A percentile compares a stretch with the other conserved stretches of the same genome.
Evolutionary conservation across 2,888 invertebrate species (phyloP).

Genomic region (Pediacus dermestoides): DNA sequence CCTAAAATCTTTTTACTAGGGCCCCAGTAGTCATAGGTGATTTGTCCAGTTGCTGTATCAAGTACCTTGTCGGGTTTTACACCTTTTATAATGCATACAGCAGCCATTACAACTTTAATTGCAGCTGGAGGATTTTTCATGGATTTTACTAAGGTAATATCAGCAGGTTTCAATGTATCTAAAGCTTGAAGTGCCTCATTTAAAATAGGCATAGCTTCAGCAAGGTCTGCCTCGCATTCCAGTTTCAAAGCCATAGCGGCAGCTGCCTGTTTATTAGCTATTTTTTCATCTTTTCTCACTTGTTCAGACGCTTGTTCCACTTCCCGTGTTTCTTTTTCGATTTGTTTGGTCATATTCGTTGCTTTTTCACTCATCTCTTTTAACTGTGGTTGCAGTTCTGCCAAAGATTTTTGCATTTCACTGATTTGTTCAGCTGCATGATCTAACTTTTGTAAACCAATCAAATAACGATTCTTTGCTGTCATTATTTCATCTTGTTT

Average conservation of each 20-base stretch:
- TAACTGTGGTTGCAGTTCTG: constrained; percentile 70
- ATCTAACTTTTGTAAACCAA: constrained; percentile 65
- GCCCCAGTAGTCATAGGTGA: constrained; percentile 79
- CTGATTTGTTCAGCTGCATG: constrained; percentile 74
- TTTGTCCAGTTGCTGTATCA: constrained; percentile 65
- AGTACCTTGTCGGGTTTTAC: constrained; percentile 72
- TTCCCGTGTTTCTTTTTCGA: constrained; percentile 69
- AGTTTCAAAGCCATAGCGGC: constrained; percentile 77
- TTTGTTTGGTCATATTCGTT: constrained; percentile 70
- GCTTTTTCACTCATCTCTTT: constrained; percentile 70
- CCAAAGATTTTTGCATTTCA: constrained; percentile 73
- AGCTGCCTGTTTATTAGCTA: constrained; percentile 83
- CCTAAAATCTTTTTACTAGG: constrained; percentile 79
- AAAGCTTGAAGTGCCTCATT: constrained; percentile 73
- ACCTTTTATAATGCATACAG: constrained; percentile 85
- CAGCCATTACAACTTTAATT: constrained; percentile 81
- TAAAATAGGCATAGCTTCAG: constrained; percentile 79
- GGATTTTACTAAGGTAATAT: constrained; percentile 81
- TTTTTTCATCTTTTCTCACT: constrained; percentile 82
- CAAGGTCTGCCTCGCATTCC: constrained; percentile 91
- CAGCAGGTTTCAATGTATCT: constrained; percentile 79
- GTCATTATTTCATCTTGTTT: constrained; percentile 72
- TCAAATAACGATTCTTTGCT: constrained; percentile 61
- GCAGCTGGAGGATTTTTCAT: constrained; percentile 85
- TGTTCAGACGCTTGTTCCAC: constrained; percentile 76